A percentile compares a stretch with the other conserved stretches of the same genome.
Conservation (phyloP, 2,888 invertebrate species). For the Agapostemon virescens region DNA sequence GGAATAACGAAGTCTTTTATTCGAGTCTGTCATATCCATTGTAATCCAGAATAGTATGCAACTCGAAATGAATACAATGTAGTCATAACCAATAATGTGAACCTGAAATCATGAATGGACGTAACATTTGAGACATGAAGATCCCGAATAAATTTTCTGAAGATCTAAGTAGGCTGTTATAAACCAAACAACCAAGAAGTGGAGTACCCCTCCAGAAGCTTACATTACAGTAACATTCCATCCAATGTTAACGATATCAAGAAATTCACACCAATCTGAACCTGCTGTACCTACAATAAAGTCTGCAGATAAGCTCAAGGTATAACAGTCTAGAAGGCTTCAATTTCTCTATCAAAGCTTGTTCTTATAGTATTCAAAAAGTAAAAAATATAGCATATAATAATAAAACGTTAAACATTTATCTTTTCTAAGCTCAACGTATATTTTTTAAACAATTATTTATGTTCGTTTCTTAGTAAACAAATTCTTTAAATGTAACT, state of each 20-base stretch:
- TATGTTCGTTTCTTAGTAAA: constrained; percentile 33
- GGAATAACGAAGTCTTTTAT: neutral
- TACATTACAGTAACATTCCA: neutral
- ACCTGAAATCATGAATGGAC: neutral
- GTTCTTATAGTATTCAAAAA: constrained; percentile 26
- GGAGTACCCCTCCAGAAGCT: neutral
- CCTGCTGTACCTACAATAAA: neutral
- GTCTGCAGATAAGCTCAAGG: neutral
- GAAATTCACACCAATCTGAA: neutral
- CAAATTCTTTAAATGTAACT: constrained; percentile 39
- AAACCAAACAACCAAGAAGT: neutral
- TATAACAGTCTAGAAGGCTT: neutral
- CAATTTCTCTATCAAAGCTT: neutral
- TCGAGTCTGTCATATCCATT: neutral
- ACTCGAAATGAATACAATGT: neutral
- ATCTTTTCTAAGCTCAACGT: constrained; percentile 31
- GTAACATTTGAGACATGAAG: neutral
- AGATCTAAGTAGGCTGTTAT: neutral
- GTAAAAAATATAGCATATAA: constrained; percentile 42
- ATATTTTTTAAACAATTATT: constrained; percentile 32
- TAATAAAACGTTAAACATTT: constrained; percentile 43
- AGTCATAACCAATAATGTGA: neutral
- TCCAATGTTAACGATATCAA: neutral
- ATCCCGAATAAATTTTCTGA: neutral
- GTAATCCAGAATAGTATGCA: neutral